These are phyloP conservation scores for Oligia strigilis DNA, from an alignment of 2,888 invertebrate genomes.

Conservation along the genomic window DNA sequence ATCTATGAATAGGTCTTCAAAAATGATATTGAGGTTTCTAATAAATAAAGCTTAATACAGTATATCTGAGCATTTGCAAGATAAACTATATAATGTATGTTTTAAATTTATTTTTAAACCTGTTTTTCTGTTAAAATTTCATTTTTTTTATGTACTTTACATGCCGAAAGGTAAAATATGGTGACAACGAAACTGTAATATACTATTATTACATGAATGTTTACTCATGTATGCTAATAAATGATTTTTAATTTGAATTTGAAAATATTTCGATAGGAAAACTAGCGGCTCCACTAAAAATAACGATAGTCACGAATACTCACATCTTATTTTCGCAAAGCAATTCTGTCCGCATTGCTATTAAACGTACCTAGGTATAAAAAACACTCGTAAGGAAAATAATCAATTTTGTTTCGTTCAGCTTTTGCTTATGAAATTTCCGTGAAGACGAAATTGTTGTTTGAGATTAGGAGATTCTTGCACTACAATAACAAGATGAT, in stretches of 20 bases:
- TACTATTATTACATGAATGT: neutral
- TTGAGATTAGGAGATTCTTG: constrained; percentile 15
- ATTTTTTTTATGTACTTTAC: neutral
- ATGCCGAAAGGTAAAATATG: too few species aligned
- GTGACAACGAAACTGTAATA: neutral
- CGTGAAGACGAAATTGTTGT: constrained; percentile 21
- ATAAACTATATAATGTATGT: too few species aligned
- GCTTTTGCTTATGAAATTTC: constrained; percentile 24
- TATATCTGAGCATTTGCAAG: neutral
- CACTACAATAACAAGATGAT: constrained; percentile 14
- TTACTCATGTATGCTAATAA: neutral
- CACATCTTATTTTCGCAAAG: constrained; percentile 2
- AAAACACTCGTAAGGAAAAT: constrained; percentile 24
- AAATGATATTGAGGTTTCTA: too few species aligned
- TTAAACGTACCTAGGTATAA: neutral
- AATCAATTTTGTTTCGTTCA: constrained; percentile 31
- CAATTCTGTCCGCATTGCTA: constrained; percentile 6
- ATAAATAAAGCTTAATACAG: neutral
- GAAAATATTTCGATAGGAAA: constrained; percentile 5
- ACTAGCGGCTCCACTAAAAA: constrained; percentile 1
- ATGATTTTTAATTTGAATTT: neutral
- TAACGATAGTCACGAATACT: constrained; percentile 16
- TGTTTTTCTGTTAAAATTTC: neutral
- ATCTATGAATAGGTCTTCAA: too few species aligned
- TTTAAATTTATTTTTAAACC: too few species aligned